Conservation (phyloP, 2,797 vertebrate genomes). For the Eupleurogrammus muticus region DNA sequence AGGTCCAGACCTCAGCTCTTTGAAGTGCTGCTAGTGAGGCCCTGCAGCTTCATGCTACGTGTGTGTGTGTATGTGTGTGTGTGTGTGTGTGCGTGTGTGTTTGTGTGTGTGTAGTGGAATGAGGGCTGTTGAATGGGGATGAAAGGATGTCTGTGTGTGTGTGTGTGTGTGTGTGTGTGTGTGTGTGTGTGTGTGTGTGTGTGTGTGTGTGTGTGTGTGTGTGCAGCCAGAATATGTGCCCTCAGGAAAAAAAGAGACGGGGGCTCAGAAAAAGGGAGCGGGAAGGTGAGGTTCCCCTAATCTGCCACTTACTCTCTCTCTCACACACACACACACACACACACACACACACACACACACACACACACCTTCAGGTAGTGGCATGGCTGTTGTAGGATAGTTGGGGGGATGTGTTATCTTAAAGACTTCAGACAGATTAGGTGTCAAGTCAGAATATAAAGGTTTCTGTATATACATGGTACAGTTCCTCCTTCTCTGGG, state of each 20-base stretch:
- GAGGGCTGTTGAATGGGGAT: no score
- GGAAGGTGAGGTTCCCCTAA: slow-evolving; percentile 40
- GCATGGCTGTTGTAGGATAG: slow-evolving; percentile 2
- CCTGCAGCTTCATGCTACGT: not conserved
- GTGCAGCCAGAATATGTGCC: slow-evolving; percentile 38
- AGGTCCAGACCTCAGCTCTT: slow-evolving; percentile 44
- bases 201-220: slow-evolving; percentile 23
- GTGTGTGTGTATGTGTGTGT: not conserved
- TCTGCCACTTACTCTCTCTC: slow-evolving; percentile 13
- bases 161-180: not conserved
- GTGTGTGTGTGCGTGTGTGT: slow-evolving; percentile 2
- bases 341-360: slow-evolving; percentile 14
- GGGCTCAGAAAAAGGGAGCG: slow-evolving; percentile 26
- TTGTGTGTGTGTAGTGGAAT: slow-evolving; percentile 29
- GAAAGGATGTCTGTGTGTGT: no score
- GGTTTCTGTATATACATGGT: slow-evolving; percentile 1
- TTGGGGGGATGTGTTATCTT: slow-evolving; percentile 20
- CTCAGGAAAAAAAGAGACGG: slow-evolving; percentile 31
- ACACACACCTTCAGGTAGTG: slow-evolving; percentile 35
- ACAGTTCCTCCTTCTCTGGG: not conserved
- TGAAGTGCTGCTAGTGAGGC: slow-evolving; percentile 39
- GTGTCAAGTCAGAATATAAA: slow-evolving; percentile 27
- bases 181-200: not conserved
- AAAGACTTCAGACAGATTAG: slow-evolving; percentile 30
- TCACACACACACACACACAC: not conserved